Conservation (phyloP, 2,888 invertebrate species). For the Myathropa florea region DNA sequence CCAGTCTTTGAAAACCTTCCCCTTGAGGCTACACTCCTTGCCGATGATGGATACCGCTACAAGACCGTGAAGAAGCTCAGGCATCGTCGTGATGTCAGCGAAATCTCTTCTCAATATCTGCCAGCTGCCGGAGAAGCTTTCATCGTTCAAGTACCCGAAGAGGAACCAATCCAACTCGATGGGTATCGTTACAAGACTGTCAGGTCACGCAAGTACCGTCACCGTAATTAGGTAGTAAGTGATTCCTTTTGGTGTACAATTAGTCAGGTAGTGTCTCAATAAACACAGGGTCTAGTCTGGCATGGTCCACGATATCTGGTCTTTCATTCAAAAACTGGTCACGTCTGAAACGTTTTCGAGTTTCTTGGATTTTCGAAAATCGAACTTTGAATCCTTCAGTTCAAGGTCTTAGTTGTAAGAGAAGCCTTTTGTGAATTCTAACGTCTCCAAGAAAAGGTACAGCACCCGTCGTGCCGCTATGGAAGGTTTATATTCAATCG, state of each 20-base stretch:
- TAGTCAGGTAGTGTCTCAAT: background rate
- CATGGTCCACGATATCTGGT: background rate
- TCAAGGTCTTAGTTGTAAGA: no score
- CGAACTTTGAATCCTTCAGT: no score
- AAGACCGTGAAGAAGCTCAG: conserved; percentile 41
- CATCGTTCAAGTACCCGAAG: background rate
- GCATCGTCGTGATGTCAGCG: conserved; percentile 73
- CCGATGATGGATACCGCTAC: conserved; percentile 56
- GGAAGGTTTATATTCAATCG: no score
- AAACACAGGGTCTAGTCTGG: background rate
- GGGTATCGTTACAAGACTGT: conserved; percentile 40
- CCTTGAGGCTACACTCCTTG: conserved; percentile 27
- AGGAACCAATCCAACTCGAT: conserved; percentile 5
- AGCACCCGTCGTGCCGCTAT: no score
- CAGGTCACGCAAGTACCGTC: background rate
- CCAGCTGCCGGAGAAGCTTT: conserved; percentile 60
- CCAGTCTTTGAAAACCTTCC: conserved; percentile 47
- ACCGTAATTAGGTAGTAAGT: background rate
- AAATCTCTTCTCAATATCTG: conserved; percentile 56
- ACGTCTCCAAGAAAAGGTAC: no score
- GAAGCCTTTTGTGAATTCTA: no score
- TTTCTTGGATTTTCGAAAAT: no score
- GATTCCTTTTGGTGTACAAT: background rate
- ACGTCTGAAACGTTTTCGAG: no score
- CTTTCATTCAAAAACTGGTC: no score